These are phyloP conservation scores for Scaptomyza montana DNA, from an alignment of 1,140 invertebrate species.

Conservation along the genomic window DNA sequence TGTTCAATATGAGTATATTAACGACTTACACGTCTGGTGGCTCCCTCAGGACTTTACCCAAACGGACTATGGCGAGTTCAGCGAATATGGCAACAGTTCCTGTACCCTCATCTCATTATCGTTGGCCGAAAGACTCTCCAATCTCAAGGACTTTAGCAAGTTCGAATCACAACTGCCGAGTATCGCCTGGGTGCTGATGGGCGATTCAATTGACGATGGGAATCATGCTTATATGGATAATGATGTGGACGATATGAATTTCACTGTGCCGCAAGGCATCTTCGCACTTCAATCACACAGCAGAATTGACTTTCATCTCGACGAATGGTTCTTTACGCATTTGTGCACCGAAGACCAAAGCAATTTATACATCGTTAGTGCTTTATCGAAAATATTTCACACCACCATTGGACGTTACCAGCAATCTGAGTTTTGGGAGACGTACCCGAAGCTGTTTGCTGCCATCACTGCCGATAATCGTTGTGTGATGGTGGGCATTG, in stretches of 20 bases:
- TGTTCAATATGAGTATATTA: slow-evolving; percentile 22
- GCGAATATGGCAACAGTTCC: slow-evolving; percentile 45
- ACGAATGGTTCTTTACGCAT: slow-evolving; percentile 59
- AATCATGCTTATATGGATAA: slow-evolving; percentile 41
- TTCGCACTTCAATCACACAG: too few species aligned
- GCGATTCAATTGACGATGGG: slow-evolving; percentile 48
- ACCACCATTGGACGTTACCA: slow-evolving; percentile 1
- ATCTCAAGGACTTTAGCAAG: slow-evolving; percentile 5
- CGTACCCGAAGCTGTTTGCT: slow-evolving; percentile 38
- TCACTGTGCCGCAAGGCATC: too few species aligned
- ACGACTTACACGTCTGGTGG: slow-evolving; percentile 57
- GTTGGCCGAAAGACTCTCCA: slow-evolving; percentile 44
- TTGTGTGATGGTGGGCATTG: slow-evolving; percentile 40
- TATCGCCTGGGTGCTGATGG: slow-evolving; percentile 31
- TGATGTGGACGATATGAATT: too few species aligned
- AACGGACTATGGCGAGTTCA: slow-evolving; percentile 39
- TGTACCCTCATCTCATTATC: slow-evolving; percentile 53
- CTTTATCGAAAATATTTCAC: slow-evolving; percentile 11
- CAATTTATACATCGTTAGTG: too few species aligned
- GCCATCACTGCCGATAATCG: slow-evolving; percentile 50
- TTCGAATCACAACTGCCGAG: slow-evolving; percentile 13
- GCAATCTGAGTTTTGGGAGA: background rate
- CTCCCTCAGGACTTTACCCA: slow-evolving; percentile 51
- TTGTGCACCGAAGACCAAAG: slow-evolving; percentile 17
- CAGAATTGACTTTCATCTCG: slow-evolving; percentile 27